Percentiles rank a stretch among this genome's conserved stretches.
Conservation (phyloP, 2,113 vertebrate species). For the Lathamus discolor region DNA sequence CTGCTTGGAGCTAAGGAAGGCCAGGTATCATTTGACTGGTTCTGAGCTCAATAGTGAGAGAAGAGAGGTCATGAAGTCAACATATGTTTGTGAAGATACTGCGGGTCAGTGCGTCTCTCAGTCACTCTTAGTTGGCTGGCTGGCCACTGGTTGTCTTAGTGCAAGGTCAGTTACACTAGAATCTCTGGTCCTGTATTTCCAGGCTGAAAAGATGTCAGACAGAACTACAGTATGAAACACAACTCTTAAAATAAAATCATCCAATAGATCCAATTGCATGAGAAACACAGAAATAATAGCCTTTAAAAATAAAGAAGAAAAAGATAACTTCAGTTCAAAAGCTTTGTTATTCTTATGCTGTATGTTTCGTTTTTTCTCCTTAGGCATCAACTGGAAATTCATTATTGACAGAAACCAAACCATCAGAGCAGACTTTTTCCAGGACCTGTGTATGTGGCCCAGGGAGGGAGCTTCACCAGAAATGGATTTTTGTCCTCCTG, state of each 20-base stretch:
- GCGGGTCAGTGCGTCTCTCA: neutral
- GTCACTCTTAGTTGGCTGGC: neutral
- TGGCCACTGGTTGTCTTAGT: neutral
- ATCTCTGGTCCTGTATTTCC: neutral
- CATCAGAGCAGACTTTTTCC: neutral
- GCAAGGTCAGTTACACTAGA: neutral
- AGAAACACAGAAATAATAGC: neutral
- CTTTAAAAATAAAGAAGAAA: neutral
- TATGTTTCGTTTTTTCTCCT: neutral
- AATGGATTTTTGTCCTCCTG: neutral
- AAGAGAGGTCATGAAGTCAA: neutral
- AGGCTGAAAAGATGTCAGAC: neutral
- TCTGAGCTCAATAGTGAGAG: neutral
- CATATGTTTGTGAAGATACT: neutral
- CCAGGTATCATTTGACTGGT: neutral
- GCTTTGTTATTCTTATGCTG: neutral
- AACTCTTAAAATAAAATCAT: neutral
- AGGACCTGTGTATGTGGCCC: neutral
- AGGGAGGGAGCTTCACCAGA: neutral
- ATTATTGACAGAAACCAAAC: neutral
- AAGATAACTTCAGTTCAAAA: neutral
- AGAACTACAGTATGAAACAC: neutral
- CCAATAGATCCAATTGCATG: neutral
- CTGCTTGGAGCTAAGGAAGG: neutral
- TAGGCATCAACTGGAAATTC: neutral